Conservation (phyloP, 2,888 invertebrate species). For the Ischnura elegans region DNA sequence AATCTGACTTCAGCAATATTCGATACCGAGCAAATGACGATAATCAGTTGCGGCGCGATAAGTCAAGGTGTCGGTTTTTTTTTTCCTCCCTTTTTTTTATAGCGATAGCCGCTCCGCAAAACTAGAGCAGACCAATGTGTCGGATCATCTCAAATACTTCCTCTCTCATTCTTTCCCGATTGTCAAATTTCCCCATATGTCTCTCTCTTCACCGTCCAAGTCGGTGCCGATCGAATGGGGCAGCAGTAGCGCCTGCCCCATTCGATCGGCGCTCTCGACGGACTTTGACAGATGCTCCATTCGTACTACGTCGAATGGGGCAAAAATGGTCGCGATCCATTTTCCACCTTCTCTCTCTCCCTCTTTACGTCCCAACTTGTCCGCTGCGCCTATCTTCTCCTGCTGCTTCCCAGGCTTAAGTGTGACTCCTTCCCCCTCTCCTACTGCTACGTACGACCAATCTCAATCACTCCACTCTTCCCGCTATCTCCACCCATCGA, state of each 20-base stretch:
- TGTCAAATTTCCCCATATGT: background rate
- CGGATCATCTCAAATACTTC: background rate
- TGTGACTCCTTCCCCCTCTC: background rate
- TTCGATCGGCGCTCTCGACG: background rate
- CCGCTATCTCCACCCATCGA: too few relatives aligned
- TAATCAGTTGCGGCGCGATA: too few relatives aligned
- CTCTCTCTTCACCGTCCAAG: background rate
- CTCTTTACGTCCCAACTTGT: too few relatives aligned
- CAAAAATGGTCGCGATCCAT: background rate
- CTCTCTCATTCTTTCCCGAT: background rate
- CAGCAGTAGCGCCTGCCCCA: background rate
- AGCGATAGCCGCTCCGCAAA: too few relatives aligned
- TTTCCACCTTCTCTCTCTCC: background rate
- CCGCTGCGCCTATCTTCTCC: too few relatives aligned
- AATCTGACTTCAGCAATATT: too few relatives aligned
- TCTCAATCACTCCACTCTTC: background rate
- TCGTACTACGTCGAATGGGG: background rate
- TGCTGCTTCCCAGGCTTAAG: too few relatives aligned
- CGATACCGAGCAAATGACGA: too few relatives aligned
- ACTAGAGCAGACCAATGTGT: background rate
- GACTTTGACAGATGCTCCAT: conserved; percentile 9
- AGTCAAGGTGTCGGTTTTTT: too few relatives aligned
- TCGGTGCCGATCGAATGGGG: background rate
- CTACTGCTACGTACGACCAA: background rate
- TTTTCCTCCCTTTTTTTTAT: too few relatives aligned